These are phyloP conservation scores for Felis catus DNA, from an alignment of 2,113 vertebrate genomes.

Conservation along the genomic window DNA sequence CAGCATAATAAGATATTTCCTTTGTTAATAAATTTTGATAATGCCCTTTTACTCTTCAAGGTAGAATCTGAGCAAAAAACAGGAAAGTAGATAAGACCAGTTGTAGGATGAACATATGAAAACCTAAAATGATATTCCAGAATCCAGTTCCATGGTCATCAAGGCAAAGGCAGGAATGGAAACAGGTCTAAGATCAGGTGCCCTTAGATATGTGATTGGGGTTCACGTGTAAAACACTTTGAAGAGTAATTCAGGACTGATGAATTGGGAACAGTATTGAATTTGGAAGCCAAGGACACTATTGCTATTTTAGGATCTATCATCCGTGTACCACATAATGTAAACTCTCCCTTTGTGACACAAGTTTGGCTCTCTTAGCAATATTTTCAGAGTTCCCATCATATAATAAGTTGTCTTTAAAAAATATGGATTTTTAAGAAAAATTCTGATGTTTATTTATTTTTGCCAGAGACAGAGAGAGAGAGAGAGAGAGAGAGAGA, in stretches of 20 bases:
- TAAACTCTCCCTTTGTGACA: neutral
- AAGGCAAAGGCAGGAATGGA: neutral
- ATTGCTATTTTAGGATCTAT: neutral
- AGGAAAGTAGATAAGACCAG: neutral
- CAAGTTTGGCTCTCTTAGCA: neutral
- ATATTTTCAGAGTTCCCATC: neutral
- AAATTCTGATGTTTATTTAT: no score
- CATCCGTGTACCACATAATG: neutral
- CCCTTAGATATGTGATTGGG: neutral
- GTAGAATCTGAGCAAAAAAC: neutral
- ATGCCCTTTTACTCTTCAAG: neutral
- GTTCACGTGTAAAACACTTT: neutral
- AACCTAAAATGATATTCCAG: neutral
- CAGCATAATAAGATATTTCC: neutral
- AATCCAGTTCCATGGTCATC: neutral
- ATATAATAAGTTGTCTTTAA: neutral
- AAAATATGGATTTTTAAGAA: neutral
- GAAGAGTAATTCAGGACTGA: neutral
- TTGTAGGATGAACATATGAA: neutral
- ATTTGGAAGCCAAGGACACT: neutral
- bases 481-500: no score
- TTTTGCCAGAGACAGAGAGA: no score
- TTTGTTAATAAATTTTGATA: neutral
- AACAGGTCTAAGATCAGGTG: neutral
- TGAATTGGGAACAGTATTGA: neutral